Base-by-base conservation (phyloP, 2,888 invertebrate genomes). In the Melolontha melolontha region DNA sequence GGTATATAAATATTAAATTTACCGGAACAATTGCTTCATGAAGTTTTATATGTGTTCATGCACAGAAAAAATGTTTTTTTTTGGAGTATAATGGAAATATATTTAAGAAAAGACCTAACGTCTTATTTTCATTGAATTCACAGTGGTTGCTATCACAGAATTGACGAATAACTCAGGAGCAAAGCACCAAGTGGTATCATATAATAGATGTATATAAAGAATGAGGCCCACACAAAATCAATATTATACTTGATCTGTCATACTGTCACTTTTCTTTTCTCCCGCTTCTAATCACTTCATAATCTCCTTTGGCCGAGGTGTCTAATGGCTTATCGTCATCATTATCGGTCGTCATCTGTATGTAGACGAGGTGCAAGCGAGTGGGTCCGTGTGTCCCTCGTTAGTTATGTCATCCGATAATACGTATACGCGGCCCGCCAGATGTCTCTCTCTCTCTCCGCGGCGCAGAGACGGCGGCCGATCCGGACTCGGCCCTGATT, bases 401-500 rank as follows among this genome's bases (percentile, higher is more conserved):
- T 68, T 71, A 54, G 54, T 17, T 17, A 68, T 68, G 68, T 66
- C 71, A 71, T 72, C 73, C 69, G 73, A 73, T 73, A 73, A 73
- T 34, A 34, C 69, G 62, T 66, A 67, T 71, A 55, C 68, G 70
- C 70, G 68, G 64, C 65, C 66, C 67, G 67, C 64, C 70, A 69
- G 70, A 72, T 71, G 63, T 68, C 66, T 69, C 69, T 52, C 16
- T 68, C 66, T 69, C 69, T 52, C 16, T 62, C 59, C 34, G 34
- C 34, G 34, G 44, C 47, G 22, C 22, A 22, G 49, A 49, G 12
- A 27, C 57, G 27, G 44, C 42, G 68, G 22, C 34, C 51, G 65
- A 29, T 59, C 51, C 70, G 67, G 75, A 77, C 76, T 78, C 75
- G 79, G 78, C 76, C 78, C 78, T 77, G 79, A 81, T 80, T 80